Conservation (phyloP, 1,140 invertebrate genomes). For the Neotoxoptera formosana region DNA sequence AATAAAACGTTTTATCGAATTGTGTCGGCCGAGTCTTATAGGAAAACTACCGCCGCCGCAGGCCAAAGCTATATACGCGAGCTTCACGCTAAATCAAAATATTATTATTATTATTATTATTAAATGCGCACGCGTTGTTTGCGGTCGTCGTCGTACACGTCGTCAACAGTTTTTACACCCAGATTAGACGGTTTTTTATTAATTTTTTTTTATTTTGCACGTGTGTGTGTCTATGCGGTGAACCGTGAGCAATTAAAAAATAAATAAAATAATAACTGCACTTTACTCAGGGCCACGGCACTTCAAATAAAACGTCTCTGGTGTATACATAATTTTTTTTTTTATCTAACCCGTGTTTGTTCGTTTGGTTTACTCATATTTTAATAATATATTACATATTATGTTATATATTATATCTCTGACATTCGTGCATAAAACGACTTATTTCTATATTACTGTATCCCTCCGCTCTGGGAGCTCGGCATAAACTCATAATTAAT, state of each 20-base stretch:
- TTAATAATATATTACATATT: background rate
- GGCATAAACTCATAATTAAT: background rate
- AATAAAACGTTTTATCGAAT: slow-evolving; percentile 11
- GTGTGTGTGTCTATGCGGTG: background rate
- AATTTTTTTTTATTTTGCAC: background rate
- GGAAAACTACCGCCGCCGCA: too few species aligned
- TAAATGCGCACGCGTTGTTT: background rate
- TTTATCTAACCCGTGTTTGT: background rate
- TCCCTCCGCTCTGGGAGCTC: too few species aligned
- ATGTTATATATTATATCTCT: background rate
- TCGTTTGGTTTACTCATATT: background rate
- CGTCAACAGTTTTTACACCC: background rate
- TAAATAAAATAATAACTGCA: background rate
- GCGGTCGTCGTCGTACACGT: background rate
- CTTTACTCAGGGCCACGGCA: background rate
- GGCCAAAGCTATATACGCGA: background rate
- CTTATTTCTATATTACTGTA: background rate
- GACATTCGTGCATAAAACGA: background rate
- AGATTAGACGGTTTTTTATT: background rate
- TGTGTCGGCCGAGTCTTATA: background rate
- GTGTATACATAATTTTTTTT: background rate
- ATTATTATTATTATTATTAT: background rate
- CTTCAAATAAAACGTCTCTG: slow-evolving; percentile 19
- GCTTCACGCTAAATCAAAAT: background rate
- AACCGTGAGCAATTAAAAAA: background rate